Conservation (phyloP, 2,797 vertebrate genomes). For the Alectoris magna region DNA sequence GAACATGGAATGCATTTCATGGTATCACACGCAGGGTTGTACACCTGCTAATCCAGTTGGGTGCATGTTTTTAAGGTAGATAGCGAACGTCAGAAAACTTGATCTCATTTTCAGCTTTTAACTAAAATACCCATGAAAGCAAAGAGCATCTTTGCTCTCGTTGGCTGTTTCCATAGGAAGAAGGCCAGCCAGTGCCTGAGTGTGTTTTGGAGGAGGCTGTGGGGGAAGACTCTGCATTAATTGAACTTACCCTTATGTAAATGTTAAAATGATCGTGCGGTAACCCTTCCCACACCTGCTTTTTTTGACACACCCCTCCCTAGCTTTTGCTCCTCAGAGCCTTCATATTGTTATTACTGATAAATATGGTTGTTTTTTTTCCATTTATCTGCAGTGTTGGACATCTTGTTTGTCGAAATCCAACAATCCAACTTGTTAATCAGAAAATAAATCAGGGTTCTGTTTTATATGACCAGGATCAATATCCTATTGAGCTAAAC, state of each 20-base stretch:
- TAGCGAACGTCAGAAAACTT: not conserved
- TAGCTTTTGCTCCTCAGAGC: not conserved
- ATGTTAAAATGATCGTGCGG: not conserved
- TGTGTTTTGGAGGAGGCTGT: slow-evolving; percentile 66
- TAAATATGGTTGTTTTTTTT: not conserved
- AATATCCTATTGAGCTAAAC: slow-evolving; percentile 80
- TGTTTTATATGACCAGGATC: slow-evolving; percentile 75
- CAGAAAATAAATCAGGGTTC: slow-evolving; percentile 77
- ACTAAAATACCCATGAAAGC: slow-evolving; percentile 26
- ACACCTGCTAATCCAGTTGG: not conserved
- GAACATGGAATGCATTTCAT: not conserved
- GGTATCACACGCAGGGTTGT: not conserved
- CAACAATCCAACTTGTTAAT: slow-evolving; percentile 79
- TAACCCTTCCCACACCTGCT: slow-evolving; percentile 12
- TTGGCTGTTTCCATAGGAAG: slow-evolving; percentile 62
- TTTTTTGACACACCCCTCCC: not conserved
- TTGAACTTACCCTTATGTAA: slow-evolving; percentile 49
- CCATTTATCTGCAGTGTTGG: slow-evolving; percentile 48
- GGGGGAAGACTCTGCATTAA: slow-evolving; percentile 52
- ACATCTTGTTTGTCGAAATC: slow-evolving; percentile 72
- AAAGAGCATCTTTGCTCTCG: slow-evolving; percentile 52
- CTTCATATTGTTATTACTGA: not conserved
- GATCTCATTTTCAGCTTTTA: slow-evolving; percentile 51
- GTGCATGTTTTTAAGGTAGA: not conserved
- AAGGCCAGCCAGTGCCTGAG: slow-evolving; percentile 51